Evolutionary conservation across 1,140 invertebrate genomes (phyloP).

Genomic region (Zaprionus capensis): DNA sequence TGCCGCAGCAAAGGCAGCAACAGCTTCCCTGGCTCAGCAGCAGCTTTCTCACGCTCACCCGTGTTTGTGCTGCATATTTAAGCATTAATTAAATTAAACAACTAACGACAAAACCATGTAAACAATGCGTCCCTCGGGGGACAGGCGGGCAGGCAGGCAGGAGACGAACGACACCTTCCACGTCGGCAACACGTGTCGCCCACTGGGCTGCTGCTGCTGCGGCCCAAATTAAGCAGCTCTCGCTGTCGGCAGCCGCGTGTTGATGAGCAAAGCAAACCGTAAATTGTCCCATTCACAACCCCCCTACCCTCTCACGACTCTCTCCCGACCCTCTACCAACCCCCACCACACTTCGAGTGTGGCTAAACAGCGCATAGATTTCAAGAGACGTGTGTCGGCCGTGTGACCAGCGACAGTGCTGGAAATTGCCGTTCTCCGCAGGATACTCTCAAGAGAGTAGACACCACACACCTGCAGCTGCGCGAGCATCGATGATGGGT

Average conservation of each 20-base stretch:
- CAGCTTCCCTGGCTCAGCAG: background rate
- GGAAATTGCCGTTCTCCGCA: conserved; percentile 1
- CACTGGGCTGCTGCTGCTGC: conserved; percentile 27
- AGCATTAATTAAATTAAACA: conserved; percentile 77
- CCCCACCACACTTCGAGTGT: background rate
- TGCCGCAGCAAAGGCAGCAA: background rate
- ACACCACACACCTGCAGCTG: conserved; percentile 27
- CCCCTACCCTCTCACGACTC: conserved; percentile 17
- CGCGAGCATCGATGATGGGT: background rate
- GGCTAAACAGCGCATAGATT: conserved; percentile 68
- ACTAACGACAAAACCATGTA: conserved; percentile 75
- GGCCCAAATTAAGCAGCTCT: conserved; percentile 72
- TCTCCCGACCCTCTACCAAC: background rate
- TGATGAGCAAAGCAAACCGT: conserved; percentile 77
- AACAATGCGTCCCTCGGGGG: conserved; percentile 57
- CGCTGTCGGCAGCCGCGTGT: conserved; percentile 56
- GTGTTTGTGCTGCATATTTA: conserved; percentile 59
- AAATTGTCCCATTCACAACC: conserved; percentile 63
- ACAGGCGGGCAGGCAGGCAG: conserved; percentile 7
- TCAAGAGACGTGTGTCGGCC: conserved; percentile 68
- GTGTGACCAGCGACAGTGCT: conserved; percentile 50
- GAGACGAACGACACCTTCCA: conserved; percentile 58
- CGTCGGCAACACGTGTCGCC: conserved; percentile 61
- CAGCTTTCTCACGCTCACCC: conserved; percentile 54
- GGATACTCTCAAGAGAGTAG: background rate